Conservation (phyloP, 1,140 invertebrate species). For the Calliopsis andreniformis region DNA sequence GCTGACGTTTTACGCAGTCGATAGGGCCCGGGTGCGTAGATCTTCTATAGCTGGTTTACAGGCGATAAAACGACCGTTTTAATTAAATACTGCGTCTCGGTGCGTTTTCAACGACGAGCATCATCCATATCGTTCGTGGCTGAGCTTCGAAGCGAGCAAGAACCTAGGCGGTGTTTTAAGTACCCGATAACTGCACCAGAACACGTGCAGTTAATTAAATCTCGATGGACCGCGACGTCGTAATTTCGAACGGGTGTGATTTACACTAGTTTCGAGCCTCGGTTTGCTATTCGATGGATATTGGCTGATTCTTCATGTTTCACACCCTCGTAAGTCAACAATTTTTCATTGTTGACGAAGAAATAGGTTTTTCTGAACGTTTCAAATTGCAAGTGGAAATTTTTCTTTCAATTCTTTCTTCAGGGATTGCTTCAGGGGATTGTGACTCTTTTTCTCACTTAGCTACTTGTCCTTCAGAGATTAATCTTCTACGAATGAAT, state of each 20-base stretch:
- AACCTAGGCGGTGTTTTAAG: background rate
- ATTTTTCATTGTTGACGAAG: too few relatives aligned
- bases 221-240: background rate
- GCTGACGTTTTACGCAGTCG: background rate
- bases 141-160: background rate
- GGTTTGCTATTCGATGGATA: background rate
- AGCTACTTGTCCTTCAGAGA: too few relatives aligned
- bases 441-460: too few relatives aligned
- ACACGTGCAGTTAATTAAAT: slow-evolving; percentile 7
- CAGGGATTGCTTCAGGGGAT: too few relatives aligned
- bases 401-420: too few relatives aligned
- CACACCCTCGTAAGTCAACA: too few relatives aligned
- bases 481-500: too few relatives aligned
- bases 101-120: background rate
- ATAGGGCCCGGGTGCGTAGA: background rate
- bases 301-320: too few relatives aligned
- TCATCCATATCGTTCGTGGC: background rate
- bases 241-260: background rate
- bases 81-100: background rate
- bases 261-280: background rate
- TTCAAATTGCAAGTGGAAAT: too few relatives aligned
- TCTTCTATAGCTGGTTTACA: background rate
- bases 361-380: too few relatives aligned
- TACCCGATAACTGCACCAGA: background rate
- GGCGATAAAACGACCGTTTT: background rate